Base-by-base conservation (phyloP, 2,888 invertebrate species). In the Thera britannica region DNA sequence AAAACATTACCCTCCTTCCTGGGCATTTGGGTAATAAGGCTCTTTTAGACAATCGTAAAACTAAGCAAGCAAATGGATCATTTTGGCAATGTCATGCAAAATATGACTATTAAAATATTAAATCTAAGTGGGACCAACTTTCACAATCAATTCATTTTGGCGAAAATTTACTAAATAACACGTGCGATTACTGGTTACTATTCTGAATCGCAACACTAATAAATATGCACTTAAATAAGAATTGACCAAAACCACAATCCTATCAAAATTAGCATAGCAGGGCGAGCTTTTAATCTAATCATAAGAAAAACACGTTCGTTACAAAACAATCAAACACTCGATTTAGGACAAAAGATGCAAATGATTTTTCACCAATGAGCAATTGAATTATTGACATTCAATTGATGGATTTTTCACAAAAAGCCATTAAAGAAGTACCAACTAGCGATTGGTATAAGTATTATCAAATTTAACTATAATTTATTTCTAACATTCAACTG, bases 201-300 rank as follows among this genome's bases (percentile, higher is more conserved):
- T 75, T 75, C 75, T 72, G 77, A 77, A 73, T 74, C 75, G 78
- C 75, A 71, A 72, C 68, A 71, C 68, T 72, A 73, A 70, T 72
- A 74, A 76, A 77, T 66, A 74, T 66, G 77, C 77, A 82, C 76
- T 78, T 79, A 80, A 80, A 80, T 80, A 82, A 82, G 78, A 88
- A 88, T 88, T 88, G 88, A 88, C 88, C 72, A 82, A 85, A 83
- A 83, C 70, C 66, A 70, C 69, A 63, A 59, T 58, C 62, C 64
- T 56, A 65, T 55, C 49, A 44, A 61, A 63, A 60, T 63, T 46
- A 49, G 58, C 67, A 55, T 52, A 52, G 63, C 69, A 63, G 69
- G 54, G 66, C 70, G 69, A 67, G 57, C 66, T 60, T 58, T 55
- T 63, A 65, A 12, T 57, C 62, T 69, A 69, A 66, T 65, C 69